Percentiles rank a stretch among this genome's conserved stretches.
Evolutionary conservation across 2,113 vertebrate genomes (phyloP).

Genomic region (Coturnix japonica): DNA sequence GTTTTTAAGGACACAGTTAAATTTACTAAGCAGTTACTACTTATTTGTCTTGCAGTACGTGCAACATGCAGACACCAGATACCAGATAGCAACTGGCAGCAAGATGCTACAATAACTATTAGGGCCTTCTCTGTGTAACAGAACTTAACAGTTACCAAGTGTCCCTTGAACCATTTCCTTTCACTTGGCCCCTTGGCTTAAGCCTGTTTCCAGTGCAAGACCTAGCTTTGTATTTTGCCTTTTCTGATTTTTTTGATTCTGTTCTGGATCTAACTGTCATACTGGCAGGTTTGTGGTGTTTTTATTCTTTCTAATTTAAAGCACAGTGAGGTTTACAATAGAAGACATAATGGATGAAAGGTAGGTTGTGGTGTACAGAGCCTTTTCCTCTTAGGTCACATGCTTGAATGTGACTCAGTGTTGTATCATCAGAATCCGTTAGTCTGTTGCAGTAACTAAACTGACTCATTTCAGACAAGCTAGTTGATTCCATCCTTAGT

Average conservation of each 20-base stretch:
- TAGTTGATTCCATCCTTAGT: neutral
- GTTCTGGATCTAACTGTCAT: neutral
- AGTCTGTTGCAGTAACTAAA: neutral
- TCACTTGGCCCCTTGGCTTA: neutral
- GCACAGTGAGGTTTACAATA: neutral
- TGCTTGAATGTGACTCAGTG: conserved; percentile 35
- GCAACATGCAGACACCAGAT: neutral
- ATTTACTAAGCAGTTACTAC: neutral
- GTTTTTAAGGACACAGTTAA: neutral
- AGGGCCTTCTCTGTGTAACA: neutral
- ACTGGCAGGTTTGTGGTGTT: neutral
- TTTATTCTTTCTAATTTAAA: neutral
- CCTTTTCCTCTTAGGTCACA: conserved; percentile 17
- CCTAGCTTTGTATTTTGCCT: neutral
- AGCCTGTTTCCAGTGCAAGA: neutral
- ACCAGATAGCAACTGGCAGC: neutral
- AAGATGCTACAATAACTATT: neutral
- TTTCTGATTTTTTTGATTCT: neutral
- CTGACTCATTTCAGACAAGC: conserved; percentile 33
- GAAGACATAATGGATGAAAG: neutral
- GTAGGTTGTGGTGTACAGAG: neutral
- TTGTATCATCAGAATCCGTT: conserved; percentile 21
- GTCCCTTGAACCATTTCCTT: neutral
- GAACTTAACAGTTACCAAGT: neutral
- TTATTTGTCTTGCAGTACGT: neutral